Evolutionary conservation across 2,113 vertebrate genomes (phyloP), one percentile per base, ranked within the genome.

Genomic region (Oplegnathus fasciatus): DNA sequence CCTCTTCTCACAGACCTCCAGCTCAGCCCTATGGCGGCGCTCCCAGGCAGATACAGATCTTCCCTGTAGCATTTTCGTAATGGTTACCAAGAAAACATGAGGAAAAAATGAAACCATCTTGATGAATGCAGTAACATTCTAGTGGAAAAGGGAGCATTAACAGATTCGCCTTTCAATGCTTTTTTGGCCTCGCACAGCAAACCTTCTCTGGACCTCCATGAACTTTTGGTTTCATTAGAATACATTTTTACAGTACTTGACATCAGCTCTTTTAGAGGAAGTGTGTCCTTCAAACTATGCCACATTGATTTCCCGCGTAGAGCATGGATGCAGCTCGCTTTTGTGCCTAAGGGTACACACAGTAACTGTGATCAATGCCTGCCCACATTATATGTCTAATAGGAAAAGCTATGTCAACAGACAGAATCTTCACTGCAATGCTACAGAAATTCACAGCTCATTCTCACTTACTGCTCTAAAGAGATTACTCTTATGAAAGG

Each of bases 21-120:
- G 75, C 84, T 82, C 82, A 78, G 75, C 89, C 78, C 78, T 50
- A 18, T 77, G 80, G 83, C 89, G 52, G 37, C 1, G 46, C 84
- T 83, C 40, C 62, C 48, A 88, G 86, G 74, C 67, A 90, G 65
- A 81, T 78, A 30, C 69, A 75, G 20, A 66, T 52, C 13, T 64
- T 81, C 67, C 70, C 77, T 67, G 13, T 61, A 24, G 64, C 30
- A 20, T 57, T 83, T 73, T 14, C 65, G 37, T 83, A 32, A 57
- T 55, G 44, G 69, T 71, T 65, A 71, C n/a, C 32, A 62, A 68
- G 72, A 71, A 72, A 84, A 61, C 52, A 62, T 24, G 26, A 13
- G 10, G 34, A 44, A 64, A 46, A 54, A 84, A 67, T 9, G 0
- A 26, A 62, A 44, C 15, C 18, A 9, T 68, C 24, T 37, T 75